Evolutionary conservation across 1,140 invertebrate species (phyloP), one percentile per base, ranked within the genome.

Genomic region (Diorhabda sublineata): DNA sequence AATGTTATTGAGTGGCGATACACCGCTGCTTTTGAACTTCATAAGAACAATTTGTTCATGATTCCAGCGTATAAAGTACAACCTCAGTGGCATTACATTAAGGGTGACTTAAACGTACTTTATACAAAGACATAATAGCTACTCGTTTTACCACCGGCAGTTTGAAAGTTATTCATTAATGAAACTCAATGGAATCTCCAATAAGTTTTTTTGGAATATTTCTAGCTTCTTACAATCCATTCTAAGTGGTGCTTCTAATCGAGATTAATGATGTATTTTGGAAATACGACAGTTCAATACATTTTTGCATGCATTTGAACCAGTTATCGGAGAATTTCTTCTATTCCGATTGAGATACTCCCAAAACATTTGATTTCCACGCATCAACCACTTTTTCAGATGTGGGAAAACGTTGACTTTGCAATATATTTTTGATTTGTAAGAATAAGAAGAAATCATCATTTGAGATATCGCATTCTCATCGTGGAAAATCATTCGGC

Each of bases 1-100:
- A 65, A 65, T 65, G 64, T 65, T 65, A 65, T 65, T 65, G 64
- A 65, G 64, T 65, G 45, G 64, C 64, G 64, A 65, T 65, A 65
- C n/a, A 52, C 47, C 56, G 64, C 64, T 56, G 64, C 64, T 65
- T 65, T 65, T 65, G 56, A 65, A 58, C 64, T 52, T 65, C 56
- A 65, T 65, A 65, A 65, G 42, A 58, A 52, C 64, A 65, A 65
- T 65, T 65, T 65, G 64, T 65, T 65, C 64, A 43, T 58, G 64
- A 65, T 65, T 58, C 64, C 47, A 57, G 52, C 64, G 52, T 58
- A 26, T 26, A 26, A 26, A 26, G 26, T 26, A 26, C 26, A 26
- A 26, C 58, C 47, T 8, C 56, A 43, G 44, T 52, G 47, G 47
- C 47, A n/a, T 6, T n/a, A 8, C 47, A n/a, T 52, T n/a, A 52